These are phyloP conservation scores for Cassiopea xamachana DNA, from an alignment of 30 jellyfish, hydroid and myxozoan genomes.

Conservation along the genomic window DNA sequence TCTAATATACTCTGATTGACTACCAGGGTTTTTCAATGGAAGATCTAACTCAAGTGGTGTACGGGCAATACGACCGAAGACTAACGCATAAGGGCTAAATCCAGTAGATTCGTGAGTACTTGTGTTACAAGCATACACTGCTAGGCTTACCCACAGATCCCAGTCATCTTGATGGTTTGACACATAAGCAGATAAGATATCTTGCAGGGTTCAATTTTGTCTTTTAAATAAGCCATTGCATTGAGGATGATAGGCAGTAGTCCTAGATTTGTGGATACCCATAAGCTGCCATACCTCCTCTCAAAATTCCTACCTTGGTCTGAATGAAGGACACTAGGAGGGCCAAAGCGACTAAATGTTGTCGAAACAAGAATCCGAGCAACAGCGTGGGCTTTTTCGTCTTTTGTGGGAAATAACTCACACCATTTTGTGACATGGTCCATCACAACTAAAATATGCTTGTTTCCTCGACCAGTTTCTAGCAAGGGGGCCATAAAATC, in stretches of 20 bases:
- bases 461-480: conserved; percentile 52
- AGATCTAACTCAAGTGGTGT: conserved; percentile 15
- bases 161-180: conserved; percentile 35
- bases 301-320: conserved; percentile 72
- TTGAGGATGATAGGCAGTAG: too few species aligned
- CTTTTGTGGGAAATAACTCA: conserved; percentile 19
- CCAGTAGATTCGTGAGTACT: conserved; percentile 67
- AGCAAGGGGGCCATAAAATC: conserved; percentile 64
- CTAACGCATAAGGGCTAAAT: conserved; percentile 52
- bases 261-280: conserved; percentile 38
- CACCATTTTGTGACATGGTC: conserved; percentile 37
- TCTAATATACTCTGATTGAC: too few species aligned
- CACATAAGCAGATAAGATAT: conserved; percentile 32
- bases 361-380: neutral
- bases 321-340: conserved; percentile 60
- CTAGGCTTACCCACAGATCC: conserved; percentile 36
- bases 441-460: conserved; percentile 35
- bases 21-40: conserved; percentile 9
- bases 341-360: conserved; percentile 57
- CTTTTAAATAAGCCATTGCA: too few species aligned
- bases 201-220: conserved; percentile 39
- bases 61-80: conserved; percentile 41
- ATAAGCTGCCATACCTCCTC: conserved; percentile 44
- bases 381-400: conserved; percentile 62
- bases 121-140: conserved; percentile 59